phyloP scores from a whole-genome alignment of 2,888 invertebrate species.

The Epiblema foenella region DNA sequence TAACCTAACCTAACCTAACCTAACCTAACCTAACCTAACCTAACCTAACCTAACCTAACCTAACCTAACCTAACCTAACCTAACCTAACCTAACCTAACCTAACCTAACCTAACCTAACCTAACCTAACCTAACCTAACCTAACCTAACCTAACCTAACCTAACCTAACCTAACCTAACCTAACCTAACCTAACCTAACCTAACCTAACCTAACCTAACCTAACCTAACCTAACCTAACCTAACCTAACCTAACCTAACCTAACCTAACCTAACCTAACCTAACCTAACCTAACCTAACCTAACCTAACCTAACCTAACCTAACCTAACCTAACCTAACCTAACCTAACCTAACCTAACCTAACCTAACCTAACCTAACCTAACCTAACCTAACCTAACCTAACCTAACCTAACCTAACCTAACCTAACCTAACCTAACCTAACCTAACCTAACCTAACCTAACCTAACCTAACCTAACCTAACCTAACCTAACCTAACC shows the following conservation, averaged over 20 bases:
- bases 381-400: conserved; percentile 3
- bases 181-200: conserved; percentile 4
- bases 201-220: conserved; percentile 6
- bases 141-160: conserved; percentile 1
- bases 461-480: conserved; percentile 1
- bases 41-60: conserved; percentile 1
- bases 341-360: not conserved
- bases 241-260: conserved; percentile 1
- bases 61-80: conserved; percentile 1
- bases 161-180: not conserved
- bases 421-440: not conserved
- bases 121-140: conserved; percentile 1
- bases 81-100: conserved; percentile 1
- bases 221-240: conserved; percentile 1
- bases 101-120: conserved; percentile 1
- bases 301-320: conserved; percentile 1
- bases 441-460: not conserved
- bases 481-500: conserved; percentile 13
- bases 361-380: not conserved
- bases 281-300: conserved; percentile 1
- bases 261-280: conserved; percentile 1
- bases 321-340: not conserved
- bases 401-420: not conserved
- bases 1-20: conserved; percentile 1
- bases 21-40: conserved; percentile 1